Evolutionary conservation across 2,888 invertebrate species (phyloP).

Genomic region (Neoascia interrupta): DNA sequence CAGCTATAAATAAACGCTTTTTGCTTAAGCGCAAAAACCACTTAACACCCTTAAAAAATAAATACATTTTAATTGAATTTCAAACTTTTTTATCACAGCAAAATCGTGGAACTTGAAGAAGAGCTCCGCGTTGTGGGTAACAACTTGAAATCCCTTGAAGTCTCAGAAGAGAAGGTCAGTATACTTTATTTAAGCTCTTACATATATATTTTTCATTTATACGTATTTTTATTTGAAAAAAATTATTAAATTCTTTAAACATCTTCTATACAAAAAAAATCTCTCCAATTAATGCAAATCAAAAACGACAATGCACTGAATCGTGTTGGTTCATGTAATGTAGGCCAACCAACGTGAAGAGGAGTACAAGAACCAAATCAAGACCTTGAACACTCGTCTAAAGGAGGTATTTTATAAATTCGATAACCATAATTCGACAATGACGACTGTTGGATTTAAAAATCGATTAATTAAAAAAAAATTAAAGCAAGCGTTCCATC

Average conservation of each 20-base stretch:
- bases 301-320: constrained; percentile 35
- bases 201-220: constrained; percentile 3
- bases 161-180: constrained; percentile 99
- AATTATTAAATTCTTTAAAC: neutral
- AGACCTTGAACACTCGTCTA: constrained; percentile 98
- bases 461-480: too few relatives aligned
- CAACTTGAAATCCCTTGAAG: constrained; percentile 99
- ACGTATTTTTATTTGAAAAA: constrained; percentile 69
- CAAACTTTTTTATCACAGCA: constrained; percentile 84
- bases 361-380: constrained; percentile 99
- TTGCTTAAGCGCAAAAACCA: neutral
- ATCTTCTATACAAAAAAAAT: constrained; percentile 70
- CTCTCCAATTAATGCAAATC: constrained; percentile 42
- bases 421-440: constrained; percentile 17
- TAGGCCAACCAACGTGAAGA: constrained; percentile 99
- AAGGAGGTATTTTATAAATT: constrained; percentile 89
- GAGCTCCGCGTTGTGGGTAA: constrained; percentile 99
- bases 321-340: constrained; percentile 38
- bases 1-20: constrained; percentile 26
- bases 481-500: neutral
- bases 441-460: constrained; percentile 52
- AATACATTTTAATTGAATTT: neutral
- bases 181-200: constrained; percentile 51
- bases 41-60: neutral
- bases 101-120: constrained; percentile 99